These are phyloP conservation scores for Zaprionus capensis DNA, from an alignment of 1,140 invertebrate species.

Conservation along the genomic window DNA sequence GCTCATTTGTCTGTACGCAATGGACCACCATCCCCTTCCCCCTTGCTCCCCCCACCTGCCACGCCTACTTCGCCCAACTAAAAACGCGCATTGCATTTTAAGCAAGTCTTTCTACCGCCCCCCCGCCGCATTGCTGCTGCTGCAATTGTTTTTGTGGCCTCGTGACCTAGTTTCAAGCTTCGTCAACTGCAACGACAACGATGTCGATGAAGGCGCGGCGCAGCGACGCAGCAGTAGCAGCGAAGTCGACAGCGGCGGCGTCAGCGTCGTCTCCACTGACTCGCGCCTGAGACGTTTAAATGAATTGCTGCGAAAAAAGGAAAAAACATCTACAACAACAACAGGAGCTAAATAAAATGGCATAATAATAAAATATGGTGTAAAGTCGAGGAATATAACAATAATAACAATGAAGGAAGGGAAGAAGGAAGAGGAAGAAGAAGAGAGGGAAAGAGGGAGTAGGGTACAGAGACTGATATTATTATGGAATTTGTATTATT, in stretches of 20 bases:
- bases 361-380: conserved; percentile 35
- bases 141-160: conserved; percentile 83
- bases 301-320: conserved; percentile 55
- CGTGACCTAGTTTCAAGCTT: conserved; percentile 80
- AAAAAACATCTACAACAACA: not conserved
- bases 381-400: conserved; percentile 19
- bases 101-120: conserved; percentile 37
- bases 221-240: conserved; percentile 22
- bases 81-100: conserved; percentile 69
- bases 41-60: not conserved
- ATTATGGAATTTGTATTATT: conserved; percentile 9
- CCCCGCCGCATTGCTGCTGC: conserved; percentile 12
- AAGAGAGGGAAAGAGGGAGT: not conserved
- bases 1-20: conserved; percentile 41
- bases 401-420: conserved; percentile 8
- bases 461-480: not conserved
- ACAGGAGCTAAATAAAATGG: conserved; percentile 26
- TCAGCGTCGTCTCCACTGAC: conserved; percentile 28
- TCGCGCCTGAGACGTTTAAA: conserved; percentile 66
- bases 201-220: conserved; percentile 46
- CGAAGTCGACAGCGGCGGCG: conserved; percentile 13
- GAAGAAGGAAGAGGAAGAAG: not conserved
- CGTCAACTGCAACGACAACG: conserved; percentile 79
- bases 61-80: conserved; percentile 13
- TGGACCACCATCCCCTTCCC: not conserved